These are phyloP conservation scores for Drosophila elegans DNA, from an alignment of 1,140 invertebrate genomes.

Conservation along the genomic window DNA sequence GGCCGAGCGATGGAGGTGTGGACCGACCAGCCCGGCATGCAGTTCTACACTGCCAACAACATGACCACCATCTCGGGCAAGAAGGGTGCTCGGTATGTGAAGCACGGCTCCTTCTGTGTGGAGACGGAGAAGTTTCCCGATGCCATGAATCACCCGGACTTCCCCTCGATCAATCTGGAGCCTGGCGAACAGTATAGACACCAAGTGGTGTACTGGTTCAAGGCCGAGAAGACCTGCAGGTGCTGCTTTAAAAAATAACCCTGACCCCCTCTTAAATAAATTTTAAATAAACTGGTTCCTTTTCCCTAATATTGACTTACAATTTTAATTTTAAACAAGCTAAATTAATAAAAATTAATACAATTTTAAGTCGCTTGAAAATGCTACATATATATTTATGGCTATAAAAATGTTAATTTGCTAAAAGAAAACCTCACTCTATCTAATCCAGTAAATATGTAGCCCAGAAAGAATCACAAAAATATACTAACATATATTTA, in stretches of 20 bases:
- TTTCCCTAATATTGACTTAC: too few relatives aligned
- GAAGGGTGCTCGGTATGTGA: background rate
- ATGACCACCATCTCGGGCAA: background rate
- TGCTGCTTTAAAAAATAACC: background rate
- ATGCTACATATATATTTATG: too few relatives aligned
- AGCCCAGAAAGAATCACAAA: too few relatives aligned
- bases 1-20: background rate
- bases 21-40: slow-evolving; percentile 1
- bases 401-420: background rate
- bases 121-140: slow-evolving; percentile 3
- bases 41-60: slow-evolving; percentile 1
- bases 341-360: too few relatives aligned
- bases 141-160: background rate
- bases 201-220: slow-evolving; percentile 4
- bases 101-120: background rate
- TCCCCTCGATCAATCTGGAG: background rate
- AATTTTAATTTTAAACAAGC: too few relatives aligned
- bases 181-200: background rate
- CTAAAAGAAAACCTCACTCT: too few relatives aligned
- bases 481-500: too few relatives aligned
- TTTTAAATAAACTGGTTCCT: too few relatives aligned
- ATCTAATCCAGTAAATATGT: too few relatives aligned
- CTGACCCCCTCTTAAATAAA: background rate
- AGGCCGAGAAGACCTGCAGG: slow-evolving; percentile 5
- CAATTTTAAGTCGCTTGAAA: too few relatives aligned